Evolutionary conservation across 2,113 vertebrate species (phyloP).

Genomic region (Crotalus helleri): DNA sequence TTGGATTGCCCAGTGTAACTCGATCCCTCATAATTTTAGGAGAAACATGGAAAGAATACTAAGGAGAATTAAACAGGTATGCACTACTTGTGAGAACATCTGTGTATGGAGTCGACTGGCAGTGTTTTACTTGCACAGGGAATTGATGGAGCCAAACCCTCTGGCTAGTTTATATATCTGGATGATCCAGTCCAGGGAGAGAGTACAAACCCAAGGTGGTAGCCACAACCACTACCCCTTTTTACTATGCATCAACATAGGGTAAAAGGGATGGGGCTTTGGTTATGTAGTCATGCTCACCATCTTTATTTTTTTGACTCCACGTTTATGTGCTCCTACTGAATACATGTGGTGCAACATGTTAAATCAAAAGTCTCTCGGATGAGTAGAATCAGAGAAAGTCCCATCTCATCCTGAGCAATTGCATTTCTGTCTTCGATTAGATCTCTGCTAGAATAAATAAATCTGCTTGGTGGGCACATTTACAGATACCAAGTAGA

Average conservation of each 20-base stretch:
- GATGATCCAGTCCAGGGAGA: too few species aligned
- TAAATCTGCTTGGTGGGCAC: too few species aligned
- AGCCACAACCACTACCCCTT: neutral
- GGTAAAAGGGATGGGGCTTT: neutral
- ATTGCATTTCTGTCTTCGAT: neutral
- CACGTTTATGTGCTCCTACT: neutral
- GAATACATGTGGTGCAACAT: neutral
- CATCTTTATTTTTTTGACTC: neutral
- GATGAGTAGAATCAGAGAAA: neutral
- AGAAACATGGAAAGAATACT: neutral
- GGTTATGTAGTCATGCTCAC: neutral
- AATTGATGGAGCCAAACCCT: neutral
- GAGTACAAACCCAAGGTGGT: too few species aligned
- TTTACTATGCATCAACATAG: neutral
- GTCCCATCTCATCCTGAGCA: neutral
- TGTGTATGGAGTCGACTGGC: neutral
- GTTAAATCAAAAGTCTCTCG: neutral
- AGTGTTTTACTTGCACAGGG: neutral
- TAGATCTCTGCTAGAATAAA: too few species aligned
- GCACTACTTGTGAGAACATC: neutral
- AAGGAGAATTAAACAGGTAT: neutral
- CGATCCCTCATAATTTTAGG: conserved; percentile 6
- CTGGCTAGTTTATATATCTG: neutral
- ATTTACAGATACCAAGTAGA: too few species aligned
- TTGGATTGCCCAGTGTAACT: neutral